Evolutionary conservation across 2,797 vertebrate species (phyloP).

Genomic region (Miichthys miiuy): DNA sequence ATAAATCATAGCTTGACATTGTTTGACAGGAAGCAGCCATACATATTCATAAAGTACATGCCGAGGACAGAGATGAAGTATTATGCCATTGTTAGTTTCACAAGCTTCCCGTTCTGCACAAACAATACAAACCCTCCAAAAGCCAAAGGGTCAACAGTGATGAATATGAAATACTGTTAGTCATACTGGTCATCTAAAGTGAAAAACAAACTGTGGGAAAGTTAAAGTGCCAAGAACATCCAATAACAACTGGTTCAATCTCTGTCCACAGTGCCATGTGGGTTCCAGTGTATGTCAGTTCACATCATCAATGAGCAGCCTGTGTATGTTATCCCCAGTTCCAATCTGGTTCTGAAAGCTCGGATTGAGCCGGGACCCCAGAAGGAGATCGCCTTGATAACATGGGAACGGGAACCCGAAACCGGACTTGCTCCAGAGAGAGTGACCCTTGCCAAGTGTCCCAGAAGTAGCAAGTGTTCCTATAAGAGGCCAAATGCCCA

Average conservation of each 20-base stretch:
- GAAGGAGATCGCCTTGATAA: conserved; percentile 68
- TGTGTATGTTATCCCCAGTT: conserved; percentile 66
- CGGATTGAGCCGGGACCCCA: conserved; percentile 57
- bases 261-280: conserved; percentile 67
- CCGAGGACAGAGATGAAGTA: conserved; percentile 40
- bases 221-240: not conserved
- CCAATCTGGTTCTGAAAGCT: conserved; percentile 76
- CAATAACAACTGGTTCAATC: conserved; percentile 19
- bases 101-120: conserved; percentile 27
- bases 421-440: conserved; percentile 35
- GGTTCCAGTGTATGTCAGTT: conserved; percentile 71
- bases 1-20: conserved; percentile 75
- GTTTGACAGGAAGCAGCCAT: conserved; percentile 65
- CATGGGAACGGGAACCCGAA: conserved; percentile 76
- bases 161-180: conserved; percentile 27
- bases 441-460: conserved; percentile 76
- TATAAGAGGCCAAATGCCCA: conserved; percentile 32
- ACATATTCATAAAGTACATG: conserved; percentile 66
- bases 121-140: conserved; percentile 11
- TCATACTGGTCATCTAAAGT: conserved; percentile 3
- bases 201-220: not conserved
- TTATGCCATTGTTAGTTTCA: conserved; percentile 43
- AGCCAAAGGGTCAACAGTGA: conserved; percentile 33
- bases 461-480: conserved; percentile 49
- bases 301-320: conserved; percentile 71